These are phyloP conservation scores for Holacanthus passer DNA, from an alignment of 2,113 vertebrate species.

Conservation along the genomic window DNA sequence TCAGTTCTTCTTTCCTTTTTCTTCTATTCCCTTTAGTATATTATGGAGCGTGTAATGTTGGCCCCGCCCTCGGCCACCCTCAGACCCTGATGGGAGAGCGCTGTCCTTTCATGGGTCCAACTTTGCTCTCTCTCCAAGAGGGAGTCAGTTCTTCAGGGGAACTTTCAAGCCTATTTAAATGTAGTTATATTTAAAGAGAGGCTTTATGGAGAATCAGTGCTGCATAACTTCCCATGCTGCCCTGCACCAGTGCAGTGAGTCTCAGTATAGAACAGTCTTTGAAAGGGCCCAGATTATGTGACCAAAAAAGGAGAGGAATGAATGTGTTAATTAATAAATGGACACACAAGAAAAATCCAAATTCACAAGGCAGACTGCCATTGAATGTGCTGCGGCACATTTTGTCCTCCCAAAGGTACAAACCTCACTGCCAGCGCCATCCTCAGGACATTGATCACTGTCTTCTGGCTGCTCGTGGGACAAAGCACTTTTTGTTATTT, in stretches of 20 bases:
- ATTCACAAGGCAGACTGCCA: constrained; percentile 14
- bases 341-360: neutral
- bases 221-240: neutral
- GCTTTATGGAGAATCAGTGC: constrained; percentile 18
- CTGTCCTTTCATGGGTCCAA: constrained; percentile 2
- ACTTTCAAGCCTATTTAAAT: constrained; percentile 1
- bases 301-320: neutral
- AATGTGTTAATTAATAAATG: constrained; percentile 10
- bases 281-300: constrained; percentile 23
- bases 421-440: neutral
- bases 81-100: neutral
- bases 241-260: neutral
- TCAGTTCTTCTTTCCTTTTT: neutral
- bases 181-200: constrained; percentile 22
- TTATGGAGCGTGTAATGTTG: neutral
- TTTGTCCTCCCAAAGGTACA: neutral
- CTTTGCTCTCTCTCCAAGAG: neutral
- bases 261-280: neutral
- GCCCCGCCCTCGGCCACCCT: neutral
- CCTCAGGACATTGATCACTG: neutral
- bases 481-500: neutral
- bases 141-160: constrained; percentile 10
- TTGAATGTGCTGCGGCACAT: constrained; percentile 5
- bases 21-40: neutral
- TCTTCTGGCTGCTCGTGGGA: neutral